A percentile compares a stretch with the other conserved stretches of the same genome.
Conservation (phyloP, 2,113 vertebrate species). For the Anser brachyrhynchus region DNA sequence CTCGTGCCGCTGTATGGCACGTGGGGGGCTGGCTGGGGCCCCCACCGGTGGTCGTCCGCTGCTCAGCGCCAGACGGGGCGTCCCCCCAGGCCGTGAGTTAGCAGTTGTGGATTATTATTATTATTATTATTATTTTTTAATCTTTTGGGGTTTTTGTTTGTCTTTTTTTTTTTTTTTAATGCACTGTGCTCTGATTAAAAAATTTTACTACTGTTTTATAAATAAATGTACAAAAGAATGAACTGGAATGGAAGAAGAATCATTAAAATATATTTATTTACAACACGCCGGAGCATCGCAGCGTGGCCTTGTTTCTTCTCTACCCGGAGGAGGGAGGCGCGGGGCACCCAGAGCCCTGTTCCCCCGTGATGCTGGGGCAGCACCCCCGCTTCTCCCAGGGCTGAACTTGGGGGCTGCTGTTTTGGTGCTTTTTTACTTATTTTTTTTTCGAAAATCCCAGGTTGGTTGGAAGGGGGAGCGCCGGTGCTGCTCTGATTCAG, state of each 20-base stretch:
- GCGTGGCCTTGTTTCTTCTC: not conserved
- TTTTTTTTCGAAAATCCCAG: not conserved
- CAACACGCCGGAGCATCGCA: not conserved
- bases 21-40: not conserved
- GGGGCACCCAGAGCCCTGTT: not conserved
- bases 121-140: conserved; percentile 15
- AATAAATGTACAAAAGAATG: conserved; percentile 75
- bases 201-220: conserved; percentile 79
- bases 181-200: conserved; percentile 71
- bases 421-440: not conserved
- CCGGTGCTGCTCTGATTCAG: not conserved
- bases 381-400: accelerated
- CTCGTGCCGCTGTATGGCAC: not conserved
- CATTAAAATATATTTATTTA: conserved; percentile 79
- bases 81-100: not conserved
- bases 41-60: not conserved
- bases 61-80: not conserved
- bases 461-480: accelerated
- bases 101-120: conserved; percentile 36
- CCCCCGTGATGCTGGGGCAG: not conserved
- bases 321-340: not conserved
- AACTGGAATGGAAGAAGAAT: conserved; percentile 73
- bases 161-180: conserved; percentile 24
- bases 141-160: conserved; percentile 23
- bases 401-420: not conserved